Base-by-base conservation (phyloP, 2,797 vertebrate genomes). In the Pseudomugil tenellus region DNA sequence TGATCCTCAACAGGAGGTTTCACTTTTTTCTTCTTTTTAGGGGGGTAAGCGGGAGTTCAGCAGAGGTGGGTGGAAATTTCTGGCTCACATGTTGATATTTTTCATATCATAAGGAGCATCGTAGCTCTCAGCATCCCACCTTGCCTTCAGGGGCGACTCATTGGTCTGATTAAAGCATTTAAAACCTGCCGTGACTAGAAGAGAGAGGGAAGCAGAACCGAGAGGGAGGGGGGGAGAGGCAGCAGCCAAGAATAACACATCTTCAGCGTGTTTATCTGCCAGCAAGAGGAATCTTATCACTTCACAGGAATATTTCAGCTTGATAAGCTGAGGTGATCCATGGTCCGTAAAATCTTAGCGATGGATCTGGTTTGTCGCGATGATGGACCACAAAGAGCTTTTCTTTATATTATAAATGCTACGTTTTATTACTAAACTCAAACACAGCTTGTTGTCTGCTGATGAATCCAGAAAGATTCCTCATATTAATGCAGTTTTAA, bases 91-190 rank as follows among this genome's bases (percentile, higher is more conserved):
- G 63, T 35, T 3, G 26, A 58, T 65, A 11, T 69, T 68, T 13
- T 43, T 32, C 12, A 25, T 34, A 28, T 58, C 35, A 63, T 29
- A 39, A 68, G 6, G 57, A 34, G 13, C 49, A 23, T 3, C 59
- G 46, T 21, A 37, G 17, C 48, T 76, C 46, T 77, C 46, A 49
- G 46, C 31, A 51, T 54, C 66, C 78, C 84, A 57, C 78, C 77
- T 80, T 80, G 53, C 88, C 87, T 68, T 76, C 46, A 79, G 85
- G 89, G 74, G 3, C 1, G 2, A 76, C 19, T 75, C 75, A n/a
- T 13, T 46, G 26, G 53, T 48, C 29, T 75, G 43, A 72, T 79
- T 69, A 81, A 14, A 49, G 57, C 2, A 67, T 56, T 43, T 76
- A 76, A 43, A 74, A 26, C 72, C 39, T 53, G 73, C 77, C 85